phyloP scores from a whole-genome alignment of 2,888 invertebrate species.

The Drosophila recens region DNA sequence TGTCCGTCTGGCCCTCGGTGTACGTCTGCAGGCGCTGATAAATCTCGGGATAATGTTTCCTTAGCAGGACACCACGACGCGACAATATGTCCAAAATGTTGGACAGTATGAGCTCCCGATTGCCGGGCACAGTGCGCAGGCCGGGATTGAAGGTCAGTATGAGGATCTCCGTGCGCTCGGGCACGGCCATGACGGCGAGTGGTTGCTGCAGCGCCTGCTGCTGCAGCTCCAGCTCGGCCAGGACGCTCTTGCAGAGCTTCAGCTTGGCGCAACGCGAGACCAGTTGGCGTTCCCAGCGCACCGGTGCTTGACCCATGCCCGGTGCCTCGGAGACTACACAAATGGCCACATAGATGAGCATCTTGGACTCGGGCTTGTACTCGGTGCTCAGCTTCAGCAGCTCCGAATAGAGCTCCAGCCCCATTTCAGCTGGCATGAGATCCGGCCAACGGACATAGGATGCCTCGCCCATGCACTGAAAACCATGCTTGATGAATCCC shows the following conservation, averaged over 20 bases:
- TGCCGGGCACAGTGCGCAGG: slow-evolving; percentile 86
- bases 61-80: slow-evolving; percentile 92
- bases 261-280: slow-evolving; percentile 96
- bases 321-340: slow-evolving; percentile 96
- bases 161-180: slow-evolving; percentile 89
- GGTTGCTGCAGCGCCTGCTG: slow-evolving; percentile 86
- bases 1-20: slow-evolving; percentile 91
- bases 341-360: slow-evolving; percentile 95
- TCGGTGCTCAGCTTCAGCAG: slow-evolving; percentile 94
- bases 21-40: slow-evolving; percentile 93
- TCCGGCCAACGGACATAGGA: slow-evolving; percentile 94
- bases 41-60: slow-evolving; percentile 95
- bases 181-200: slow-evolving; percentile 79
- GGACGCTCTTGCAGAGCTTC: slow-evolving; percentile 88
- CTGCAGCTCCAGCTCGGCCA: slow-evolving; percentile 85
- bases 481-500: slow-evolving; percentile 92
- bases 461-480: slow-evolving; percentile 92
- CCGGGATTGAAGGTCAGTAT: slow-evolving; percentile 92
- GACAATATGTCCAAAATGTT: slow-evolving; percentile 93
- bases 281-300: slow-evolving; percentile 95
- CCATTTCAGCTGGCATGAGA: slow-evolving; percentile 95
- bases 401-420: slow-evolving; percentile 93
- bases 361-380: slow-evolving; percentile 96
- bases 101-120: slow-evolving; percentile 91
- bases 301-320: slow-evolving; percentile 90